These are phyloP conservation scores for Crossoptilon crossoptilon DNA, from an alignment of 2,797 vertebrate species.

Conservation along the genomic window DNA sequence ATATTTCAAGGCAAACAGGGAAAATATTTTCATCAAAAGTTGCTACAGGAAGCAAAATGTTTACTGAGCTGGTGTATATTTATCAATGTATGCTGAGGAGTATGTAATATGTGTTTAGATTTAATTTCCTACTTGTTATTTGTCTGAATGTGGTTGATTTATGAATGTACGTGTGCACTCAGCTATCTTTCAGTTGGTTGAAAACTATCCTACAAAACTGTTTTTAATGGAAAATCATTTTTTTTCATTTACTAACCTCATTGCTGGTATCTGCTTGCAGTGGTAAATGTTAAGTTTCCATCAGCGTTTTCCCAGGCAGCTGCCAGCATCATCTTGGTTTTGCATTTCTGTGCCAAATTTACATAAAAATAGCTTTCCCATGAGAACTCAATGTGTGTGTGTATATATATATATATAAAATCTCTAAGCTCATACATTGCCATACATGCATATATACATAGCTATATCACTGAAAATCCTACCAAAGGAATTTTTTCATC, in stretches of 20 bases:
- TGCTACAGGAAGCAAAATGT: slow-evolving; percentile 7
- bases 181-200: background rate
- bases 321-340: slow-evolving; percentile 21
- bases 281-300: slow-evolving; percentile 37
- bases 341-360: slow-evolving; percentile 13
- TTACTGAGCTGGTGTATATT: background rate
- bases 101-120: background rate
- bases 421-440: background rate
- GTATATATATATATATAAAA: background rate
- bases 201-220: background rate
- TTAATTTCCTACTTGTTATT: slow-evolving; percentile 22
- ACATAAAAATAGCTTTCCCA: slow-evolving; percentile 38
- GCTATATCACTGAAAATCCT: slow-evolving; percentile 18
- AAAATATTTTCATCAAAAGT: background rate
- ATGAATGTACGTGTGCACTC: background rate
- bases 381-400: background rate
- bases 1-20: background rate
- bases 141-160: slow-evolving; percentile 16
- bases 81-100: slow-evolving; percentile 13
- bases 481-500: background rate
- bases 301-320: slow-evolving; percentile 5
- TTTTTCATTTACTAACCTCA: background rate
- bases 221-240: slow-evolving; percentile 39
- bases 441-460: background rate
- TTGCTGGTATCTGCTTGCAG: slow-evolving; percentile 23